phyloP scores from a whole-genome alignment of 2,888 invertebrate genomes.

The Erebia palarica region DNA sequence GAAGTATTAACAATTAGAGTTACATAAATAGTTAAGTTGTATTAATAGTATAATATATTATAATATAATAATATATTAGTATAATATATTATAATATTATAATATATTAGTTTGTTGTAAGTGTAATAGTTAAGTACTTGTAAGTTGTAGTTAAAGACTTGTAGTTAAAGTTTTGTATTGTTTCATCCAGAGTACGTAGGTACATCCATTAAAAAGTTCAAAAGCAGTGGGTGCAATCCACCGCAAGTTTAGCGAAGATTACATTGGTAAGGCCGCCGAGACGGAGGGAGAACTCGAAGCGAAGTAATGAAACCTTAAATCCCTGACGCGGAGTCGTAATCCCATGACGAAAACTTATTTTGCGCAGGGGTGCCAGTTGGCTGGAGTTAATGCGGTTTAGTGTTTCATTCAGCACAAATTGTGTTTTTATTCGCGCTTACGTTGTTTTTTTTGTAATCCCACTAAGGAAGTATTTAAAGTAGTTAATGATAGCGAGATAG shows the following conservation, averaged over 20 bases:
- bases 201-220: neutral
- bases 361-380: slow-evolving; percentile 75
- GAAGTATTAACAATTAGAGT: no score
- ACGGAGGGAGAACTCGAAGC: slow-evolving; percentile 50
- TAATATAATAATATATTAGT: no score
- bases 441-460: slow-evolving; percentile 61
- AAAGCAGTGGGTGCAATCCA: neutral
- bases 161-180: no score
- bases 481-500: slow-evolving; percentile 29
- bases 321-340: slow-evolving; percentile 81
- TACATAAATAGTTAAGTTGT: no score
- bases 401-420: slow-evolving; percentile 77
- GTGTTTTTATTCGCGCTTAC: slow-evolving; percentile 67
- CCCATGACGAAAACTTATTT: slow-evolving; percentile 74
- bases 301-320: slow-evolving; percentile 82
- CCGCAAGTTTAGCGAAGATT: slow-evolving; percentile 12
- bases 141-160: no score
- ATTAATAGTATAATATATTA: no score
- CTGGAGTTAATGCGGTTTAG: slow-evolving; percentile 79
- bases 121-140: no score
- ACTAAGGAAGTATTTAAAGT: slow-evolving; percentile 44
- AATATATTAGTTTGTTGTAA: no score
- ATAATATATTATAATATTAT: no score
- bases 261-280: slow-evolving; percentile 41
- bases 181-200: no score